phyloP scores from a whole-genome alignment of 2,888 invertebrate species.

The Scaeva pyrastri region DNA sequence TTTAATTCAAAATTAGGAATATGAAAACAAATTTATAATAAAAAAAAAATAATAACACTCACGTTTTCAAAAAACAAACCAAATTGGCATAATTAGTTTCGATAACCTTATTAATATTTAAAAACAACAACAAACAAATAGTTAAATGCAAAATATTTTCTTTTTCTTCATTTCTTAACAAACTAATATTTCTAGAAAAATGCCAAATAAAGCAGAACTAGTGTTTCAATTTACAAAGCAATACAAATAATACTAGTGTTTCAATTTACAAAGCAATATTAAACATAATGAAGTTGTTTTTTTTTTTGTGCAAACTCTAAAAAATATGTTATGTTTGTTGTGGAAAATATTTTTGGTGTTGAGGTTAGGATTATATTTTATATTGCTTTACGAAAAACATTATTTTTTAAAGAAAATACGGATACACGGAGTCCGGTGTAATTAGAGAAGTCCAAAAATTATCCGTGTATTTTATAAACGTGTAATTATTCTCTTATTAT shows the following conservation, averaged over 20 bases:
- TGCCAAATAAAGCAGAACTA: conserved; percentile 70
- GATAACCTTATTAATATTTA: conserved; percentile 47
- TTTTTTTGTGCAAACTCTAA: not conserved
- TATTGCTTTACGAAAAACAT: too few species aligned
- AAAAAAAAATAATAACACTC: conserved; percentile 40
- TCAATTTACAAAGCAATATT: conserved; percentile 55
- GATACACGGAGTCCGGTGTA: too few species aligned
- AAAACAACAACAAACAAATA: conserved; percentile 25
- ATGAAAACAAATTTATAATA: conserved; percentile 43
- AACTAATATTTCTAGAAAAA: conserved; percentile 68
- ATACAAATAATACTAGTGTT: conserved; percentile 60
- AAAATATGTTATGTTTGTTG: too few species aligned
- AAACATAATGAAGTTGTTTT: conserved; percentile 4
- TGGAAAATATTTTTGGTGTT: too few species aligned
- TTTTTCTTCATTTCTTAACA: conserved; percentile 54
- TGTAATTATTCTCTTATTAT: too few species aligned
- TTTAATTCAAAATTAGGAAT: conserved; percentile 35
- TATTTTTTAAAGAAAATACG: too few species aligned
- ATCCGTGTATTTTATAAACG: too few species aligned
- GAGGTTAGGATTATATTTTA: too few species aligned
- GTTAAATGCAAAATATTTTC: conserved; percentile 54
- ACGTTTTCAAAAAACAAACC: conserved; percentile 59
- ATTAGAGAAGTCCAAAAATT: too few species aligned
- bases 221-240: conserved; percentile 62
- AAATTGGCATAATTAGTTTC: conserved; percentile 69